Evolutionary conservation across 2,888 invertebrate genomes (phyloP).

Genomic region (Tridacna crocea): DNA sequence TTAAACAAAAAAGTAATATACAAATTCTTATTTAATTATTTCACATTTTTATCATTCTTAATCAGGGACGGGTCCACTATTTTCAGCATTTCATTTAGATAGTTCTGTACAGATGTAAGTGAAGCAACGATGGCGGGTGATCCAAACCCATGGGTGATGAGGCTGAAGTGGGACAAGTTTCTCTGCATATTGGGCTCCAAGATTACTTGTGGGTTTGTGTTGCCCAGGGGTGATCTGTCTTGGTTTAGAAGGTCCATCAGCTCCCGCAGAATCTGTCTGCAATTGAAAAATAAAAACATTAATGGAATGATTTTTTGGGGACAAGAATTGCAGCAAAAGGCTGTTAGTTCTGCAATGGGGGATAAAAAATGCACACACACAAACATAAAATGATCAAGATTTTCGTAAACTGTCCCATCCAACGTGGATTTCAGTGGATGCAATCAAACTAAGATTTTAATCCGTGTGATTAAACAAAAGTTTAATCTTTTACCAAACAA

Average conservation of each 20-base stretch:
- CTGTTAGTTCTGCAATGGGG: too few relatives aligned
- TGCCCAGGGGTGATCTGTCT: conserved; percentile 98
- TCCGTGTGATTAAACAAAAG: too few relatives aligned
- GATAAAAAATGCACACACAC: too few relatives aligned
- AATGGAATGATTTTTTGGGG: too few relatives aligned
- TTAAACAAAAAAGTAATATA: not conserved
- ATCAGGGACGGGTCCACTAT: conserved; percentile 89
- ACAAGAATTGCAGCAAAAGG: too few relatives aligned
- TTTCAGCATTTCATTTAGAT: conserved; percentile 97
- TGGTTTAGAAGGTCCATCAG: conserved; percentile 98
- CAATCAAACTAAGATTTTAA: too few relatives aligned
- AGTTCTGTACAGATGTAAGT: conserved; percentile 97
- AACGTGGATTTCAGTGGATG: too few relatives aligned
- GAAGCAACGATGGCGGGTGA: conserved; percentile 99
- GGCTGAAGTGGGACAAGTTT: conserved; percentile 98
- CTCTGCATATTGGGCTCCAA: conserved; percentile 97
- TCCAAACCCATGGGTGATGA: conserved; percentile 99
- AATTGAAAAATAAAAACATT: conserved; percentile 37
- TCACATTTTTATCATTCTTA: conserved; percentile 46
- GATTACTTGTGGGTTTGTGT: conserved; percentile 96
- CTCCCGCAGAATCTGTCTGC: conserved; percentile 96
- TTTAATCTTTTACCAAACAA: too few relatives aligned
- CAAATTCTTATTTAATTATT: conserved; percentile 26
- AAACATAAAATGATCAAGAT: too few relatives aligned
- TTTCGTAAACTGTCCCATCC: too few relatives aligned